Conservation (phyloP, 2,888 invertebrate species). For the Phyllotreta striolata region DNA sequence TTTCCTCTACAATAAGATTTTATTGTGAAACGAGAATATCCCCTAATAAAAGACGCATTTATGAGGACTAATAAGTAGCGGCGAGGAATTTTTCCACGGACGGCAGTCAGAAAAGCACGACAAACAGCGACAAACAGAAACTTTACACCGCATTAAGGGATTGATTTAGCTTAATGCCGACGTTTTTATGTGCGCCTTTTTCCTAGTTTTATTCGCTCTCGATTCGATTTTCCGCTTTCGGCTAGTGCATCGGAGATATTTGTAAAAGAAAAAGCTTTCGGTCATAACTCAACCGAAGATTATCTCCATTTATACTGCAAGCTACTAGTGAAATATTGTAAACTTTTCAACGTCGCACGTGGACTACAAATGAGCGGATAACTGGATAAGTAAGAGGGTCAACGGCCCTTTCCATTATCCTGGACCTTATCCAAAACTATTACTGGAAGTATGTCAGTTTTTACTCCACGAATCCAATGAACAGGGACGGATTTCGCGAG, state of each 20-base stretch:
- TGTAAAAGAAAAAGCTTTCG: neutral
- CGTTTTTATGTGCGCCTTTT: no score
- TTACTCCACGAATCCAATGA: conserved; percentile 1
- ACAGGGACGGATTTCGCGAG: neutral
- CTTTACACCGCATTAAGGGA: no score
- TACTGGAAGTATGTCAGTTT: conserved; percentile 18
- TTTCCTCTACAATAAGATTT: conserved; percentile 2
- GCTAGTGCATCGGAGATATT: no score
- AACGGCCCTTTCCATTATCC: conserved; percentile 4
- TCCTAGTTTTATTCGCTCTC: no score
- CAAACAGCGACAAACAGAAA: neutral
- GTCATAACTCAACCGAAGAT: conserved; percentile 18
- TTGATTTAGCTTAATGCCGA: no score
- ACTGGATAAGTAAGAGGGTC: conserved; percentile 15
- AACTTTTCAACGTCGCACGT: conserved; percentile 11
- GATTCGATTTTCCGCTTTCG: no score
- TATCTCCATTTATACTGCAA: conserved; percentile 12
- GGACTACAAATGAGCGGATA: conserved; percentile 22
- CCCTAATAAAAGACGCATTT: conserved; percentile 5
- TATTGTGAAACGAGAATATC: conserved; percentile 5
- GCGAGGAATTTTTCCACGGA: neutral
- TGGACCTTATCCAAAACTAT: conserved; percentile 19
- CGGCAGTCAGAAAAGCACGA: neutral
- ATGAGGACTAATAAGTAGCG: conserved; percentile 3
- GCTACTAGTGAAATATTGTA: conserved; percentile 10